Conservation (phyloP, 2,797 vertebrate genomes). For the Meriones psammophilus region DNA sequence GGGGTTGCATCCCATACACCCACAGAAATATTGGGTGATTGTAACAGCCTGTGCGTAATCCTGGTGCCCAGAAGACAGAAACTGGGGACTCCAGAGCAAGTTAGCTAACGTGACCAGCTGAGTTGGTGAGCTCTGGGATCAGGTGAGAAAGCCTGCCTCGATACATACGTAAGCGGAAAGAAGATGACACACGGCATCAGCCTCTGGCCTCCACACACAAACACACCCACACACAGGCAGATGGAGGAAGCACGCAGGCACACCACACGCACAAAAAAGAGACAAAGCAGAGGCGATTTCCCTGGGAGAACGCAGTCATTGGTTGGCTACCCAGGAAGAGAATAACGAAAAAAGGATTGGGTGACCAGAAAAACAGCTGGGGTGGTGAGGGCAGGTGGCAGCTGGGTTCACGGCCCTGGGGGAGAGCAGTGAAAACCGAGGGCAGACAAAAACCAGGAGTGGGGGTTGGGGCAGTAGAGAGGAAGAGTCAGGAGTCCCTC, state of each 20-base stretch:
- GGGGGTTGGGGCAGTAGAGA: neutral
- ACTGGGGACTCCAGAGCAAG: no score
- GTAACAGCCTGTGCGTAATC: neutral
- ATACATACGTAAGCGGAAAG: no score
- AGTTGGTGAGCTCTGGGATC: neutral
- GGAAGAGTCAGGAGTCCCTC: conserved; percentile 23
- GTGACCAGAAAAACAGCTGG: conserved; percentile 74
- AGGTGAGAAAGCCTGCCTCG: neutral
- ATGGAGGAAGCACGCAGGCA: neutral
- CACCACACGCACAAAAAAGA: neutral
- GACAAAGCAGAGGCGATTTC: neutral
- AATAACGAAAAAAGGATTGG: conserved; percentile 61
- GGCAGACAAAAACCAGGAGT: conserved; percentile 3
- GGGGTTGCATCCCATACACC: neutral
- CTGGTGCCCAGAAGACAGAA: neutral
- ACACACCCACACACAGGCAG: neutral
- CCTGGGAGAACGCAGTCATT: conserved; percentile 55
- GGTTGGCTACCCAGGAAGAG: conserved; percentile 44
- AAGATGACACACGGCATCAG: neutral
- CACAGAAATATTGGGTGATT: neutral
- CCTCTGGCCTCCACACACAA: neutral
- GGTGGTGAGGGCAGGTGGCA: conserved; percentile 74
- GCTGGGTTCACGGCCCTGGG: neutral
- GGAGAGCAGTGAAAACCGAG: conserved; percentile 57
- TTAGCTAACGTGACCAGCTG: neutral